These are phyloP conservation scores for Volucella inanis DNA, from an alignment of 2,888 invertebrate genomes.

Conservation along the genomic window DNA sequence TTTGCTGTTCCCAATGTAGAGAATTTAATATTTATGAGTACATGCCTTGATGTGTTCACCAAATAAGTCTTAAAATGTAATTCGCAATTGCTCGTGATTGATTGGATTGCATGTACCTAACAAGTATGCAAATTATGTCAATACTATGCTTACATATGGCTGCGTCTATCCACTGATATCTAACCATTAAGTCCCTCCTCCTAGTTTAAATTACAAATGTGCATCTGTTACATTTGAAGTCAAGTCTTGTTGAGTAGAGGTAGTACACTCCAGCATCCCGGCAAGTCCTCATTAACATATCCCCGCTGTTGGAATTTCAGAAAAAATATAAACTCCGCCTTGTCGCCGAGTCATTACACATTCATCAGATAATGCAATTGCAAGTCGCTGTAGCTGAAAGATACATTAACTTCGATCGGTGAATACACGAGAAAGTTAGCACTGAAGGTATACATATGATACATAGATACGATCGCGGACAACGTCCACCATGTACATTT, in stretches of 20 bases:
- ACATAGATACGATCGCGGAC: slow-evolving; percentile 21
- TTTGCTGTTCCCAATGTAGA: not conserved
- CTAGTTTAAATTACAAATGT: slow-evolving; percentile 31
- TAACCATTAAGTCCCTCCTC: slow-evolving; percentile 49
- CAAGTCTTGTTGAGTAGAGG: not conserved
- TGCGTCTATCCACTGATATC: not conserved
- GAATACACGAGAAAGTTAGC: slow-evolving; percentile 42
- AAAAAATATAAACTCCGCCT: slow-evolving; percentile 61
- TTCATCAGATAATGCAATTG: slow-evolving; percentile 64
- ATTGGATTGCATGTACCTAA: slow-evolving; percentile 15
- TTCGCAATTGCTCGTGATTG: not conserved
- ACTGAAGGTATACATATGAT: not conserved
- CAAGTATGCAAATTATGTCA: slow-evolving; percentile 35
- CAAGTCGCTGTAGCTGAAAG: slow-evolving; percentile 17
- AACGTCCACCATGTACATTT: slow-evolving; percentile 43
- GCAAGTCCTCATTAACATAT: slow-evolving; percentile 65
- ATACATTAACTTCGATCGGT: slow-evolving; percentile 31
- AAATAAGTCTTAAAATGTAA: not conserved
- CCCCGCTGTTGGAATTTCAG: slow-evolving; percentile 40
- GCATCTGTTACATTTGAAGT: not conserved
- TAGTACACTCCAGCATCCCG: slow-evolving; percentile 37
- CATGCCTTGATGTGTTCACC: not conserved
- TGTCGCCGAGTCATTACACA: slow-evolving; percentile 67
- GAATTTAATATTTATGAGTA: slow-evolving; percentile 28
- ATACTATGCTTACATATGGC: not conserved